Base-by-base conservation (phyloP, 2,888 invertebrate species). In the Epicampocera succincta region DNA sequence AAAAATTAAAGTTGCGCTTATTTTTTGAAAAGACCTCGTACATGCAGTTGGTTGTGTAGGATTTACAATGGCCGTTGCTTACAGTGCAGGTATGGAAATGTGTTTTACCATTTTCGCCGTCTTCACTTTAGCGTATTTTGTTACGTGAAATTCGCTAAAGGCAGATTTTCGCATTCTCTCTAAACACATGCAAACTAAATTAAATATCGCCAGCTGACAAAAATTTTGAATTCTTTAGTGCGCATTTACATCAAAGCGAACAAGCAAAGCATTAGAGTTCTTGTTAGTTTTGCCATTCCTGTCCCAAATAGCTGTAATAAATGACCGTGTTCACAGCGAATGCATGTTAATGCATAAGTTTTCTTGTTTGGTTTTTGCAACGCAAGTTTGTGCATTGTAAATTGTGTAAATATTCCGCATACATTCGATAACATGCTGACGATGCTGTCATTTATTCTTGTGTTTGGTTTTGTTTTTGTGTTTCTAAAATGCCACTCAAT, bases 301-400 rank as follows among this genome's bases (percentile, higher is more conserved):
- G 60, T 8, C 25, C 1, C 4, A 42, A 44, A 25, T 25, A 21
- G 9, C 15, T 6, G 25, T 25, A 60, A 44, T 25, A 60, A 42
- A 60, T 44, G 12, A 44, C 21, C 21, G n/a, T 6, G 15, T 44
- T 21, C 21, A 46, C 33, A 63, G 46, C 29, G 46, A 63, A 2
- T 46, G 13, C 42, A 54, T 68, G 52, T 54, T 44, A 68, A 25
- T 44, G 42, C 54, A 46, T 42, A 25, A 25, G 68, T 54, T 56
- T 6, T 21, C 21, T 46, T 46, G 33, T 69, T 69, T 33, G 42
- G 33, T 33, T 25, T 66, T 15, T 40, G 42, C 11, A 33, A 54
- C 29, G 29, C 44, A 17, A 17, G 44, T 8, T 17, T 25, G 8
- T 29, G 12, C 38, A 46, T 17, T 12, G 42, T 1, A 21, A 25